A percentile compares a stretch with the other conserved stretches of the same genome.
These are phyloP conservation scores for Australoheros scitulus DNA, from an alignment of 2,113 vertebrate species.

Conservation along the genomic window DNA sequence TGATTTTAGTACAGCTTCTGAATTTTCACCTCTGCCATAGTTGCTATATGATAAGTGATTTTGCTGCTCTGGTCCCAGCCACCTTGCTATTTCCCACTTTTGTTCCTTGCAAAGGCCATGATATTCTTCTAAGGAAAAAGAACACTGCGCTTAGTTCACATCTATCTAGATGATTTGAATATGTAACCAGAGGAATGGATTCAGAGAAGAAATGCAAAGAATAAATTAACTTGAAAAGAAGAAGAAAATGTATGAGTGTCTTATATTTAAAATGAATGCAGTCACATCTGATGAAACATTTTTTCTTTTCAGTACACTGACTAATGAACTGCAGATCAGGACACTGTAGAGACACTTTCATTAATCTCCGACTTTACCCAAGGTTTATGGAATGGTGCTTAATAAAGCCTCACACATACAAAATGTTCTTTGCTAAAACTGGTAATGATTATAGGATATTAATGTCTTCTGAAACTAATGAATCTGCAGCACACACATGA, in stretches of 20 bases:
- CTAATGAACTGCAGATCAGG: slow-evolving; percentile 51
- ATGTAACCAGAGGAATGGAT: neutral
- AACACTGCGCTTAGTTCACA: neutral
- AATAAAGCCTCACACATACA: slow-evolving; percentile 55
- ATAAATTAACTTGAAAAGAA: neutral
- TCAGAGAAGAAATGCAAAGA: neutral
- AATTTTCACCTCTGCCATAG: neutral
- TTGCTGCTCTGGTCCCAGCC: neutral
- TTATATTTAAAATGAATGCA: slow-evolving; percentile 21
- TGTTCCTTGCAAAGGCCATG: neutral
- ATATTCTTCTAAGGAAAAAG: slow-evolving; percentile 8
- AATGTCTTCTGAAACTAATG: slow-evolving; percentile 64
- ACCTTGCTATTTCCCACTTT: neutral
- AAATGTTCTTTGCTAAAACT: slow-evolving; percentile 47
- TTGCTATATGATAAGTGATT: neutral
- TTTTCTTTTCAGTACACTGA: slow-evolving; percentile 11
- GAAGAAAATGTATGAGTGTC: neutral
- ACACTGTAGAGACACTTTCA: slow-evolving; percentile 33
- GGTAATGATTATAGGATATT: slow-evolving; percentile 67
- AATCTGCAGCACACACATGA: slow-evolving; percentile 76
- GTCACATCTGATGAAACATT: slow-evolving; percentile 25
- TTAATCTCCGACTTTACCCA: slow-evolving; percentile 59
- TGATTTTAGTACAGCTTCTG: neutral
- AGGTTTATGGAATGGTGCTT: slow-evolving; percentile 53
- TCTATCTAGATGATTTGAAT: neutral